phyloP scores from a whole-genome alignment of 2,888 invertebrate species.

The Philhelius pedissequus region DNA sequence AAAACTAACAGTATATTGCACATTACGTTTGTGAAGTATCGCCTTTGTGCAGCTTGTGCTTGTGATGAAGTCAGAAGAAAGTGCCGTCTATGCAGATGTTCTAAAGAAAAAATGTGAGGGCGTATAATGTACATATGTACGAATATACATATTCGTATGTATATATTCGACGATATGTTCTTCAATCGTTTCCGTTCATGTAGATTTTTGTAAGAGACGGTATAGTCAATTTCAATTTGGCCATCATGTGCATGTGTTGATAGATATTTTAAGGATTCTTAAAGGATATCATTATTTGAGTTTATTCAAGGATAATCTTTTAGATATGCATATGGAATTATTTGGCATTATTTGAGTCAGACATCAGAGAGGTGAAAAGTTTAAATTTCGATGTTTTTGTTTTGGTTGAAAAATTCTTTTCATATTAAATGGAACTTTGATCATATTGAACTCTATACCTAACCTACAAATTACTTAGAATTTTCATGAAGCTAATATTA shows the following conservation, averaged over 20 bases:
- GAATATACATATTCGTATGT: no score
- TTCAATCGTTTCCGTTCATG: not conserved
- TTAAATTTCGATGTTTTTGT: no score
- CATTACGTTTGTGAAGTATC: constrained; percentile 2
- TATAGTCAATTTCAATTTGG: not conserved
- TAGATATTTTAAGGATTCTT: constrained; percentile 1
- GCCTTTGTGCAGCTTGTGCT: constrained; percentile 23
- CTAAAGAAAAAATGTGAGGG: not conserved
- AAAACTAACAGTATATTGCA: constrained; percentile 32
- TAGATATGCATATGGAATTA: constrained; percentile 21
- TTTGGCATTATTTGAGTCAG: constrained; percentile 33
- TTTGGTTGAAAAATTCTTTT: no score
- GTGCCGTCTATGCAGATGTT: constrained; percentile 31
- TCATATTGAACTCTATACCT: no score
- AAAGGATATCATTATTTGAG: constrained; percentile 50
- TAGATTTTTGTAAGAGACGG: not conserved
- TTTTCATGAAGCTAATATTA: no score
- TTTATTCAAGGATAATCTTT: constrained; percentile 45
- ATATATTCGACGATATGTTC: not conserved
- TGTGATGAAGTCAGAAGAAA: constrained; percentile 34
- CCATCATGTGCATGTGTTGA: not conserved
- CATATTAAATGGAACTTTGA: no score
- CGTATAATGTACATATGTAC: not conserved
- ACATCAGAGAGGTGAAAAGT: no score
- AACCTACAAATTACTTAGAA: no score